Base-by-base conservation (phyloP, 2,113 vertebrate species). In the Bufo gargarizans region DNA sequence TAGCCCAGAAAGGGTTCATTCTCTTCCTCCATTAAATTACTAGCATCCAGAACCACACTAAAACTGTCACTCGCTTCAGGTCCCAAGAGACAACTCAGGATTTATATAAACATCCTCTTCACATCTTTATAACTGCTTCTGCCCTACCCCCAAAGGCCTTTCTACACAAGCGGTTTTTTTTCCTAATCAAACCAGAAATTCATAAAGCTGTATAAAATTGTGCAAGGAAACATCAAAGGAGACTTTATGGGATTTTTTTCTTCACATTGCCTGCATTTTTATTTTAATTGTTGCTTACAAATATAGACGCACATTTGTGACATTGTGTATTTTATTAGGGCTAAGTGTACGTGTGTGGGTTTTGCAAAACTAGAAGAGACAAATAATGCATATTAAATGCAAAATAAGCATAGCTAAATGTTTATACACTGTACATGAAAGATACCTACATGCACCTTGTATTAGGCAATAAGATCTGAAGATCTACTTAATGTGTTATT, bases 1-100 rank as follows among this genome's bases (percentile, higher is more conserved):
- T 63, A 67, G 43, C 58, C 58, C 58, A 67, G 85, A 78, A 86
- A 77, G 43, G 84, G 76, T 86, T 86, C 59, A 86, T 86, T 86
- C 79, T 86, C 85, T 79, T 59, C 55, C 59, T 50, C 58, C 53
- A 53, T 77, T 86, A 79, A 86, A 78, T 67, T 78, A 69, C 85
- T 43, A 67, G 55, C 84, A 77, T 85, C 69, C 56, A 77, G 72
- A 77, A 77, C 71, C 84, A 22, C 71, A 86, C 71, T 63, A 77
- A 76, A 77, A 50, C 53, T 77, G 84, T 86, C 84, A 77, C 72
- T 86, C 50, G 84, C 72, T 63, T 49, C 84, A 77, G 72, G 69
- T 77, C 84, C 56, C 84, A 59, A 61, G 58, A 86, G 84, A 77
- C 72, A 86, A 13, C 33, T 49, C 8, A 47, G 72, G 72, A 77